A percentile compares a stretch with the other conserved stretches of the same genome.
phyloP scores from a whole-genome alignment of 1,140 invertebrate genomes.

The Tetragonula clypearis region DNA sequence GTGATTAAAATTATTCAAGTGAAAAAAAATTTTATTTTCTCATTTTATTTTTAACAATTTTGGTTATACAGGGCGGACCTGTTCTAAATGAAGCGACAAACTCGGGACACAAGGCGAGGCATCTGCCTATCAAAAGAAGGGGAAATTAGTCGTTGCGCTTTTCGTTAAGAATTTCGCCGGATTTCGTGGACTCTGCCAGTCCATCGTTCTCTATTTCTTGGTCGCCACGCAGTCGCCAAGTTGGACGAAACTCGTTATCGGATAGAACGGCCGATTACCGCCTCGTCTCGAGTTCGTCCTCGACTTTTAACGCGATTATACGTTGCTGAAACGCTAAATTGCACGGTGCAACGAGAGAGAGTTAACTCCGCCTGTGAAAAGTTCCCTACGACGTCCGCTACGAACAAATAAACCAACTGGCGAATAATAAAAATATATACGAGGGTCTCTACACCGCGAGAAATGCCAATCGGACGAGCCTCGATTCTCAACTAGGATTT shows the following conservation, averaged over 20 bases:
- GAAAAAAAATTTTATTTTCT: no score
- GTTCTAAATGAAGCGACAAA: no score
- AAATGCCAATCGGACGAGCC: background rate
- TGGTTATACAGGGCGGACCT: no score
- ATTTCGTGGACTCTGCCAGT: conserved; percentile 25
- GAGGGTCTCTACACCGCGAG: no score
- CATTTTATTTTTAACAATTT: no score
- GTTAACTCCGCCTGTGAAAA: conserved; percentile 60
- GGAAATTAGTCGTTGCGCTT: conserved; percentile 35
- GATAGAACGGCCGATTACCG: conserved; percentile 68
- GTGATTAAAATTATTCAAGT: no score
- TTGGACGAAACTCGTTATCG: conserved; percentile 68
- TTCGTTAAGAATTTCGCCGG: conserved; percentile 13
- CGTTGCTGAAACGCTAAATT: conserved; percentile 66
- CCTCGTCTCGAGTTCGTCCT: conserved; percentile 64
- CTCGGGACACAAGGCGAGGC: background rate
- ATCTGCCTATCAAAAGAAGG: conserved; percentile 19
- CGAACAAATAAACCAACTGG: conserved; percentile 13
- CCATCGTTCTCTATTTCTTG: conserved; percentile 57
- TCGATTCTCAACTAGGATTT: no score
- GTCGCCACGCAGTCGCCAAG: conserved; percentile 58
- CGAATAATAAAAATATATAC: conserved; percentile 1
- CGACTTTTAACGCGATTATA: conserved; percentile 69
- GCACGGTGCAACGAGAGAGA: conserved; percentile 60
- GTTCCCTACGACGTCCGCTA: conserved; percentile 42